phyloP scores from a whole-genome alignment of 2,113 vertebrate genomes.

The Xenopus borealis region DNA sequence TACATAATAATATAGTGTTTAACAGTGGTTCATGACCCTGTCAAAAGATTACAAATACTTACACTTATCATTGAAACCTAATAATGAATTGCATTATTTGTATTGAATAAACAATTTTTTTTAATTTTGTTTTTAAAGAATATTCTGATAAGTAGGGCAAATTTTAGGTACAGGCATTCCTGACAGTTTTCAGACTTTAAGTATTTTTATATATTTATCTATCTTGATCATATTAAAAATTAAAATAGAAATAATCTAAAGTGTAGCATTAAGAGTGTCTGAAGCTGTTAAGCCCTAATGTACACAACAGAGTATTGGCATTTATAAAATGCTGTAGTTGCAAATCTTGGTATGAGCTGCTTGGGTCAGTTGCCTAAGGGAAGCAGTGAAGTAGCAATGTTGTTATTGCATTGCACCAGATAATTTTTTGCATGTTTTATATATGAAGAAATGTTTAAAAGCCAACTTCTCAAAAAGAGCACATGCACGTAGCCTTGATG shows the following conservation, averaged over 20 bases:
- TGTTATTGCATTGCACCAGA: too few relatives aligned
- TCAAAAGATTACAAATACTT: conserved; percentile 57
- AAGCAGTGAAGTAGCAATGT: conserved; percentile 46
- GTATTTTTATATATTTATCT: too few relatives aligned
- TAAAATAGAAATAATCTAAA: too few relatives aligned
- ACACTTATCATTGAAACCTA: conserved; percentile 67
- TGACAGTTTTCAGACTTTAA: too few relatives aligned
- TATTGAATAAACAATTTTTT: too few relatives aligned
- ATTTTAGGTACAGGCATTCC: conserved; percentile 59
- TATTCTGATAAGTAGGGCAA: conserved; percentile 72
- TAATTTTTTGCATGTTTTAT: too few relatives aligned
- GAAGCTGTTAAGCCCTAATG: conserved; percentile 17
- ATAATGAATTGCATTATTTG: conserved; percentile 43
- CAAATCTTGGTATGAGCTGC: conserved; percentile 55
- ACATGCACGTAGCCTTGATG: too few relatives aligned
- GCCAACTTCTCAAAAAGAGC: too few relatives aligned
- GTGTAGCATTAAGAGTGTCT: conserved; percentile 28
- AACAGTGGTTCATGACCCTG: conserved; percentile 46
- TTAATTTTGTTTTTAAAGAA: too few relatives aligned
- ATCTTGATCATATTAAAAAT: too few relatives aligned
- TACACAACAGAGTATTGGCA: conserved; percentile 37
- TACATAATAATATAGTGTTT: conserved; percentile 25
- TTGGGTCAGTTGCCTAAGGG: conserved; percentile 51
- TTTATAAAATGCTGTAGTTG: conserved; percentile 43
- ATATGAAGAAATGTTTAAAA: too few relatives aligned